phyloP scores from a whole-genome alignment of 1,140 invertebrate genomes.

The Physella acuta region DNA sequence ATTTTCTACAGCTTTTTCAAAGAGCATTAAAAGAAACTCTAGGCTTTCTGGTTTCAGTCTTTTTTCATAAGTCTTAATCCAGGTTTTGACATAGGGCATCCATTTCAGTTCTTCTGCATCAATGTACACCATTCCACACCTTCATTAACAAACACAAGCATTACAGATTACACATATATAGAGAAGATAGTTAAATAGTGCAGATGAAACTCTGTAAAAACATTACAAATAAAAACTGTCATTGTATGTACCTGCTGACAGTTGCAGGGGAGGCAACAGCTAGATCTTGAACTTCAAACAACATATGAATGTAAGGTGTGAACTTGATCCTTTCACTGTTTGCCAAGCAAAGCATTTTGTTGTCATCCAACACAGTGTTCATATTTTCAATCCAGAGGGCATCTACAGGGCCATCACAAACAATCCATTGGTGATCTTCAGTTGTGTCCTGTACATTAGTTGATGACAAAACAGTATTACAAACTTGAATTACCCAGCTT shows the following conservation, averaged over 20 bases:
- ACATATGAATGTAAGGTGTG: constrained; percentile 61
- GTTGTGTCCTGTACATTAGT: constrained; percentile 49
- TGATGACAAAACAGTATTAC: constrained; percentile 48
- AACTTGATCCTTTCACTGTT: constrained; percentile 62
- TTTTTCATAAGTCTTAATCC: constrained; percentile 44
- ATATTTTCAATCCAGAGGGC: constrained; percentile 63
- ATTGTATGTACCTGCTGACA: constrained; percentile 54
- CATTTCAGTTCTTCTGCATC: constrained; percentile 60
- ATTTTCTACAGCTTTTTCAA: constrained; percentile 67
- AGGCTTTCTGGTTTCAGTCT: constrained; percentile 46
- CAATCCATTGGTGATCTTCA: constrained; percentile 59
- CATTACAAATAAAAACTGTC: too few species aligned
- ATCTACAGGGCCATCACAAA: constrained; percentile 62
- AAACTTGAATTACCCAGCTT: too few species aligned
- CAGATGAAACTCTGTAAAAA: too few species aligned
- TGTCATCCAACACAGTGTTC: constrained; percentile 63
- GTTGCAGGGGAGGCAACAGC: constrained; percentile 62
- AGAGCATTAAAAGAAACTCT: constrained; percentile 66
- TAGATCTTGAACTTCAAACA: constrained; percentile 62
- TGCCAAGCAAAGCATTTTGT: constrained; percentile 65
- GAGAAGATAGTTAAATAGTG: too few species aligned
- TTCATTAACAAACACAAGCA: too few species aligned
- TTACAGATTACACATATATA: too few species aligned
- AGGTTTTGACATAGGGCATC: constrained; percentile 59
- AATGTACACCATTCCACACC: constrained; percentile 63